These are phyloP conservation scores for Coilia nasus DNA, from an alignment of 2,797 vertebrate species.

Conservation along the genomic window DNA sequence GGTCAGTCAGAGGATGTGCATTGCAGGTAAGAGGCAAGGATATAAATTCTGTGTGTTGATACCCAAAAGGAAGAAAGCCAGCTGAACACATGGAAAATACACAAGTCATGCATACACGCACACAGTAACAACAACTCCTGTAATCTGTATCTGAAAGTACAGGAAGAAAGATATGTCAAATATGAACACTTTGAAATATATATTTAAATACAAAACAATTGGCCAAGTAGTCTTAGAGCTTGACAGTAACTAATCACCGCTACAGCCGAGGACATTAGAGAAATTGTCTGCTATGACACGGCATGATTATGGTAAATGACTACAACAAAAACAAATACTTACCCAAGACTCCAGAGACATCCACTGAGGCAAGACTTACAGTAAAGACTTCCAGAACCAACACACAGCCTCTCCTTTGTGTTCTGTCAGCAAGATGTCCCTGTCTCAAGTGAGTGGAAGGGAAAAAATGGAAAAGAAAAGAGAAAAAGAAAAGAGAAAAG, in stretches of 20 bases:
- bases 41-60: not conserved
- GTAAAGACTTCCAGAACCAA: conserved; percentile 22
- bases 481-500: conserved; percentile 34
- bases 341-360: conserved; percentile 21
- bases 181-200: not conserved
- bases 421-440: conserved; percentile 59
- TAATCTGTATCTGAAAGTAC: not conserved
- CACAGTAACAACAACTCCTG: too few species aligned
- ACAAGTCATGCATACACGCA: not conserved
- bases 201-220: not conserved
- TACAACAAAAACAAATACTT: conserved; percentile 25
- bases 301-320: conserved; percentile 21
- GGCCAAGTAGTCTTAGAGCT: not conserved
- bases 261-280: not conserved
- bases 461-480: conserved; percentile 27
- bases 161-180: not conserved
- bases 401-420: conserved; percentile 48
- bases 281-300: conserved; percentile 20
- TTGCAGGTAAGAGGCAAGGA: not conserved
- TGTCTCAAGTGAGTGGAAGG: conserved; percentile 25
- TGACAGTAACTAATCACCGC: conserved; percentile 24
- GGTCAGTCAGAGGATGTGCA: not conserved
- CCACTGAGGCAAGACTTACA: conserved; percentile 16
- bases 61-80: not conserved
- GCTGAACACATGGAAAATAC: not conserved